Evolutionary conservation across 2,113 vertebrate species (phyloP), one percentile per base, ranked within the genome.

Genomic region (Dolichallabes microphthalmus): DNA sequence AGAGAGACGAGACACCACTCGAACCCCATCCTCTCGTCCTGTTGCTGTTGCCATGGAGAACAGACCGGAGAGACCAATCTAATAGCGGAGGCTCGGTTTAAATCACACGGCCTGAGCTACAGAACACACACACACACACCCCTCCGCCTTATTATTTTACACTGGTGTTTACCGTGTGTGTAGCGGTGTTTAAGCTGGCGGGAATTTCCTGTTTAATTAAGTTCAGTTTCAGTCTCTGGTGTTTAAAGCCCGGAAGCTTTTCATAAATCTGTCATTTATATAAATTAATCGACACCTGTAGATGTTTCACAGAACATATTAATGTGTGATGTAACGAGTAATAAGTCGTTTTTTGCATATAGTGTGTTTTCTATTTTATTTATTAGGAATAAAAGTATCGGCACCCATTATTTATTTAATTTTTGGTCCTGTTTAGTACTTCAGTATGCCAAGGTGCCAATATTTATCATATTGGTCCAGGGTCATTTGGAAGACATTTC

Each of bases 11-110:
- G 85, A 50, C 86, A 73, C 74, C 86, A 85, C 79, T 88, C 77
- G 25, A 68, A 80, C 71, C 63, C 81, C 60, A 77, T n/a, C 76
- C 85, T 83, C 82, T 86, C 61, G 63, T 86, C 82, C 77, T 45
- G 60, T 58, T 20, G 25, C 86, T 68, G 89, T 90, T 90, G 86
- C 89, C 86, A 90, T 90, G 86, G 88, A 27, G 85, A 90, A 61
- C 69, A 75, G 82, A 85, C 68, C 55, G 71, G 79, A 81, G 85
- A 83, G 86, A 52, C 82, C 83, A 82, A 55, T 76, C 75, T 88
- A 88, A 89, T 83, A 58, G 81, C 76, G 55, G 79, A 73, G 82
- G 12, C 75, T 73, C 55, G 32, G 27, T 89, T 85, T 78, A 83
- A 89, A 86, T 86, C 77, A 86, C 77, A 86, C 75, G 58, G 64